Base-by-base conservation (phyloP, 2,113 vertebrate genomes). In the Psilopsiagon aymara region DNA sequence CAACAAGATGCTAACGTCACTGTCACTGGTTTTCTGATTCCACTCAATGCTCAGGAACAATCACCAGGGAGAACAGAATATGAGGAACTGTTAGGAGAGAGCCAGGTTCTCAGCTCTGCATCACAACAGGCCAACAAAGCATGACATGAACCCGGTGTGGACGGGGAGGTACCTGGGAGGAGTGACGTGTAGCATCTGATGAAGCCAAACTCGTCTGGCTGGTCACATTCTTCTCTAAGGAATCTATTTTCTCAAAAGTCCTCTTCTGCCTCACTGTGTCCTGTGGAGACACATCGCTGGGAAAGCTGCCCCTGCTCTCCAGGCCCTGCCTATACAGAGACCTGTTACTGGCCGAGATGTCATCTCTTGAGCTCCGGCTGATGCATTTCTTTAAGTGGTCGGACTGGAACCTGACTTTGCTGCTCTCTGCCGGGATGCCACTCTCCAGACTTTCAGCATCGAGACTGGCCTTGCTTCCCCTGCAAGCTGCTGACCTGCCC, bases 221-320 rank as follows among this genome's bases (percentile, higher is more conserved):
- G n/a, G 97, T 98, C 79, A 98, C 68, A 1, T 98, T 98, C 97
- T 98, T 98, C 96, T 99, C 99, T 96, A 99, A 96, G 67, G 98
- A 99, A 97, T 99, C 98, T 94, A 99, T 98, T 95, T 99, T 99
- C 94, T 99, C 99, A 93, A 98, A 99, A 28, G 99, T 98, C 92
- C 99, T 98, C 94, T 99, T 99, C 96, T 99, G 98, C 43, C 99
- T 98, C 47, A 98, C 93, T 44, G 97, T 95, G 49, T 99, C 99
- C 75, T 97, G 97, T 2, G 91, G 93, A 13, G 88, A 52, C 29
- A 55, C 60, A 33, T 96, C 97, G 3, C 71, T 92, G 44, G 97
- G 96, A 88, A 96, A 74, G 70, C 59, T 91, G 62, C 88, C 91
- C 46, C 79, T 90, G 43, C 82, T 39, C 33, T 98, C 97, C 66